Conservation (phyloP, 1,140 invertebrate species). For the Zaprionus ornatus region DNA sequence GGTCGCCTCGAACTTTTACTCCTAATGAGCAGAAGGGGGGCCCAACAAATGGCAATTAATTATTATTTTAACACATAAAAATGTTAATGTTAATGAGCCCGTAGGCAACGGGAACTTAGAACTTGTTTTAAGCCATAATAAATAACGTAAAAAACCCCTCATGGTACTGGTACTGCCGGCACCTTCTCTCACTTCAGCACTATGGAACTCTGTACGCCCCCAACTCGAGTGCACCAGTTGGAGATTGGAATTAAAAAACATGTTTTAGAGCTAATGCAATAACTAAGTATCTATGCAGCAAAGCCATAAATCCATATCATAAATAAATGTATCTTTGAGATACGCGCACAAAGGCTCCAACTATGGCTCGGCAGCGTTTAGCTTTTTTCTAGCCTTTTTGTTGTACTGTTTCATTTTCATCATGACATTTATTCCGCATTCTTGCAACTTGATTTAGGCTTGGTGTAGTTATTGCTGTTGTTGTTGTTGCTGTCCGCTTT, state of each 20-base stretch:
- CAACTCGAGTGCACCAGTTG: slow-evolving; percentile 31
- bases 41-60: slow-evolving; percentile 60
- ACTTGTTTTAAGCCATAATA: slow-evolving; percentile 39
- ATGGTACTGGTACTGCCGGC: not conserved
- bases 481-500: slow-evolving; percentile 18
- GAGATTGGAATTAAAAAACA: slow-evolving; percentile 24
- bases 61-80: slow-evolving; percentile 53
- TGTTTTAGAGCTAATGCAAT: slow-evolving; percentile 36
- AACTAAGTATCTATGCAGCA: slow-evolving; percentile 32
- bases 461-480: slow-evolving; percentile 51
- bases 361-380: slow-evolving; percentile 5
- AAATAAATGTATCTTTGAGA: slow-evolving; percentile 46
- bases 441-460: slow-evolving; percentile 80
- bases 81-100: slow-evolving; percentile 37
- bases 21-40: slow-evolving; percentile 11
- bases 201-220: slow-evolving; percentile 8
- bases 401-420: slow-evolving; percentile 34
- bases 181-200: not conserved
- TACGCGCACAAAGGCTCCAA: slow-evolving; percentile 34
- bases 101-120: slow-evolving; percentile 11
- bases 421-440: slow-evolving; percentile 82
- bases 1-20: slow-evolving; percentile 42
- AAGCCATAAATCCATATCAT: slow-evolving; percentile 19
- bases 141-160: slow-evolving; percentile 24
- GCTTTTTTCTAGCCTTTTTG: slow-evolving; percentile 13